Evolutionary conservation across 2,113 vertebrate genomes (phyloP), one percentile per base, ranked within the genome.

Genomic region (Grallaria varia): DNA sequence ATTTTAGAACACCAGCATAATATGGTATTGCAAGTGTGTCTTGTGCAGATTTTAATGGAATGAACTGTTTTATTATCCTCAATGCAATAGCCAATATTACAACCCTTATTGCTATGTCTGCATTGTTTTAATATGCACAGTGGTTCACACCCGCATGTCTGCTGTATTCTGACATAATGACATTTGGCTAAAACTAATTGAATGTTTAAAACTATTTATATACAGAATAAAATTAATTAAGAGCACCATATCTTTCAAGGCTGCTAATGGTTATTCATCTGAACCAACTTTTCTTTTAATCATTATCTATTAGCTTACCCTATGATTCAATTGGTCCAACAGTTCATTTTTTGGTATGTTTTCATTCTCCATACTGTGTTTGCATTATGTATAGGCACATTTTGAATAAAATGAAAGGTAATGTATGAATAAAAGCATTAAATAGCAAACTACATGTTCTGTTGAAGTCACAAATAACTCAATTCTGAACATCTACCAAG

Each of bases 381-480:
- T 86, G 17, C 52, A 23, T 56, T 45, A 56, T 14, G 1, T 33
- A 49, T 58, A 69, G n/a, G 12, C 7, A 20, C 82, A 72, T 79
- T 93, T 92, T 75, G 40, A 68, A 52, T 45, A 79, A 78, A 87
- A 89, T 73, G 31, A 79, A 87, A 82, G 16, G 33, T 18, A 84
- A 62, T 76, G 71, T 37, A 35, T 19, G 24, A 92, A 64, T 11
- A 77, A 82, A 93, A 68, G 52, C 12, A 86, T 31, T 81, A 59
- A 37, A 68, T 62, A 91, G 21, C 37, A 80, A 95, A 78, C 55
- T 71, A 39, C 44, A 55, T 49, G 35, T 58, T 85, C 77, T 84
- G 21, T 33, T 86, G 59, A 50, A 82, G 75, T 95, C 72, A 92
- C 33, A 96, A 89, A 56, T 92, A 93, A 95, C 62, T 96, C 80